Evolutionary conservation across 2,113 vertebrate species (phyloP).

Genomic region (Scartelaos histophorus): DNA sequence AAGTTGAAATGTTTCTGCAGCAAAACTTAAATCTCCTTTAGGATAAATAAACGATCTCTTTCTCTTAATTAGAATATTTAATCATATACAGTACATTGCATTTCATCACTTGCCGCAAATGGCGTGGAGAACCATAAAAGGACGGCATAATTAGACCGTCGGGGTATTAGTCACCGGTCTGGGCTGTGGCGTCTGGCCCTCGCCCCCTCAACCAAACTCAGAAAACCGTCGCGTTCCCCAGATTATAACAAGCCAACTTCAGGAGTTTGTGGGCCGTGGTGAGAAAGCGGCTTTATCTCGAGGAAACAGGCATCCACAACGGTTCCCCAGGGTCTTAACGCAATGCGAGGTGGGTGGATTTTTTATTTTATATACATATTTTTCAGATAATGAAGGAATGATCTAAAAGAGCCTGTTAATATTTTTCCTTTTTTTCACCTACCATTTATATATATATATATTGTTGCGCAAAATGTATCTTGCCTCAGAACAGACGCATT

Average conservation of each 20-base stretch:
- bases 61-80: neutral
- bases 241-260: slow-evolving; percentile 60
- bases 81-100: slow-evolving; percentile 2
- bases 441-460: no score
- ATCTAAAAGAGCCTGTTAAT: slow-evolving; percentile 18
- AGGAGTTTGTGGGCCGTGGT: slow-evolving; percentile 45
- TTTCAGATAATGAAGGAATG: slow-evolving; percentile 35
- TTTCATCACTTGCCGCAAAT: slow-evolving; percentile 5
- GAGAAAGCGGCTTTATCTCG: slow-evolving; percentile 65
- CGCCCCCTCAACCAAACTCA: neutral
- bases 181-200: slow-evolving; percentile 1
- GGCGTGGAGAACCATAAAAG: slow-evolving; percentile 6
- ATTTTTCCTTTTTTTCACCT: no score
- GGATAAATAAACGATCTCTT: no score
- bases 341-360: slow-evolving; percentile 56
- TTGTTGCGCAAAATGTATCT: no score
- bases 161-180: slow-evolving; percentile 10
- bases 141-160: slow-evolving; percentile 6
- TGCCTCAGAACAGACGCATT: no score
- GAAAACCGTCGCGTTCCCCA: slow-evolving; percentile 25
- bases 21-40: no score
- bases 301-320: slow-evolving; percentile 64
- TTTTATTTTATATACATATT: slow-evolving; percentile 7
- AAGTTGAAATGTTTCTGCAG: no score
- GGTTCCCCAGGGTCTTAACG: slow-evolving; percentile 53